Conservation (phyloP, 92 coral and sea anemone species). For the Parazoanthus darwini region DNA sequence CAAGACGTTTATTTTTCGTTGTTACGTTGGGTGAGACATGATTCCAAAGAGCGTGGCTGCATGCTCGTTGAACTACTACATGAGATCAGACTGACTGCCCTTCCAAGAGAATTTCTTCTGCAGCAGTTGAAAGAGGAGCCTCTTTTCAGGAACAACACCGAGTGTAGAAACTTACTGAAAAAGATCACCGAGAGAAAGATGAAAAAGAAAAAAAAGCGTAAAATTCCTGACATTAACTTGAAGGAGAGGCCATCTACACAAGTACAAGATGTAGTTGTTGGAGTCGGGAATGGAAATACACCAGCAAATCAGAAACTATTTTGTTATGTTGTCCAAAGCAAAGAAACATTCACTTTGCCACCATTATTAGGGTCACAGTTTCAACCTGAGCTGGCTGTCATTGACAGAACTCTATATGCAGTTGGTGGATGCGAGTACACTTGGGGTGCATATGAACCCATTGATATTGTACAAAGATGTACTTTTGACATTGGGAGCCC, state of each 20-base stretch:
- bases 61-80: conserved; percentile 25
- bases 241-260: conserved; percentile 40
- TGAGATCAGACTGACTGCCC: conserved; percentile 14
- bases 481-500: conserved; percentile 37
- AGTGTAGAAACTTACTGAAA: conserved; percentile 39
- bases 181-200: conserved; percentile 27
- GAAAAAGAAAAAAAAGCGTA: conserved; percentile 28
- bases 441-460: conserved; percentile 29
- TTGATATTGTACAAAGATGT: conserved; percentile 27
- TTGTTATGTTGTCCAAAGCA: conserved; percentile 43
- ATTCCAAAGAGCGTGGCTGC: conserved; percentile 18
- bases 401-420: conserved; percentile 28
- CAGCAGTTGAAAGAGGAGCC: conserved; percentile 30
- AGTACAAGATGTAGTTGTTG: conserved; percentile 36
- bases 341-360: conserved; percentile 28
- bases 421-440: conserved; percentile 39
- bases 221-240: conserved; percentile 39
- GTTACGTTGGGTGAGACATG: conserved; percentile 34
- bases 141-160: conserved; percentile 15
- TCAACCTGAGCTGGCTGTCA: conserved; percentile 25
- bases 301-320: conserved; percentile 28
- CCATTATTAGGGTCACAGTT: conserved; percentile 21
- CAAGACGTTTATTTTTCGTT: conserved; percentile 32
- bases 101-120: conserved; percentile 31
- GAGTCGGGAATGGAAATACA: conserved; percentile 32